Evolutionary conservation across 2,113 vertebrate genomes (phyloP).

Genomic region (Falcunculus frontatus): DNA sequence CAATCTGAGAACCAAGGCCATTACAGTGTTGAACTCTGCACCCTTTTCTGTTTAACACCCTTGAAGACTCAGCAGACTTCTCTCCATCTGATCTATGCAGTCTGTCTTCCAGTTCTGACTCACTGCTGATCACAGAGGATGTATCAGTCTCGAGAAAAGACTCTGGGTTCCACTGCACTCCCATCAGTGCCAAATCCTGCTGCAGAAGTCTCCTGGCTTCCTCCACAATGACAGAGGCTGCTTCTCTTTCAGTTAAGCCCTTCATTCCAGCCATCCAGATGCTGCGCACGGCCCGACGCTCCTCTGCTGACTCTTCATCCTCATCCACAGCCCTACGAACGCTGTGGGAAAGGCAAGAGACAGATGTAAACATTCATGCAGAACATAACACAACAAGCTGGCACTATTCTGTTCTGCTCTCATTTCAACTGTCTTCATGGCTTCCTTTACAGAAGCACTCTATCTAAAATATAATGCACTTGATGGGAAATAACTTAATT

Average conservation of each 20-base stretch:
- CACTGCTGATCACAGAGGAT: background rate
- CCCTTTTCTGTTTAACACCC: background rate
- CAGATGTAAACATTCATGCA: background rate
- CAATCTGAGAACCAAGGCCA: background rate
- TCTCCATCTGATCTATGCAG: background rate
- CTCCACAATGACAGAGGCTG: constrained; percentile 82
- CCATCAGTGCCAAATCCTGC: constrained; percentile 86
- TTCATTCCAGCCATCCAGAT: constrained; percentile 86
- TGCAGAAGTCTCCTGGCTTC: constrained; percentile 89
- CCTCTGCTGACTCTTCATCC: constrained; percentile 85
- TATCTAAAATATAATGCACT: background rate
- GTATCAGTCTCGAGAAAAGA: constrained; percentile 13
- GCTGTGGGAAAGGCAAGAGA: constrained; percentile 24
- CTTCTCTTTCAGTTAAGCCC: constrained; percentile 86
- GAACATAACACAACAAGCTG: background rate
- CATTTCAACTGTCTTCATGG: background rate
- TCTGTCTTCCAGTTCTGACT: constrained; percentile 44
- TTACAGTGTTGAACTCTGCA: background rate
- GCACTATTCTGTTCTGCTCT: background rate
- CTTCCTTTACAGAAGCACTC: background rate
- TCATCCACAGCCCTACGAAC: constrained; percentile 88
- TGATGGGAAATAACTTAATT: background rate
- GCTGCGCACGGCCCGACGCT: constrained; percentile 80
- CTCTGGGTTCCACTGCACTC: constrained; percentile 84
- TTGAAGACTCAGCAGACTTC: background rate